These are phyloP conservation scores for Halcyon badia DNA, from an alignment of 2,797 vertebrate genomes.

Conservation along the genomic window DNA sequence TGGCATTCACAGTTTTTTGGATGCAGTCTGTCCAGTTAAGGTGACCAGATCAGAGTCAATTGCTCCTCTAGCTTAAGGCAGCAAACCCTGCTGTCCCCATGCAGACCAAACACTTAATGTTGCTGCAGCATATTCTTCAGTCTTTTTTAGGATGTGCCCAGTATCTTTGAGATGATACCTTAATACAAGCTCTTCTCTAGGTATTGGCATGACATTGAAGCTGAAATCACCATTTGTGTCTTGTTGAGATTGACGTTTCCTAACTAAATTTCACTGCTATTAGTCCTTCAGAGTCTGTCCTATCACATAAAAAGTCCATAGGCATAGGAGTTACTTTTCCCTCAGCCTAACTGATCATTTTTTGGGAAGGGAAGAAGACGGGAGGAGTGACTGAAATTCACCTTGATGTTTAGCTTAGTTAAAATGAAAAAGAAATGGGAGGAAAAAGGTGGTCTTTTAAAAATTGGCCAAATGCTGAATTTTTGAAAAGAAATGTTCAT, in stretches of 20 bases:
- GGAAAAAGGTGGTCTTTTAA: neutral
- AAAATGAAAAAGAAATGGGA: neutral
- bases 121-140: neutral
- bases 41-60: neutral
- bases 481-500: neutral
- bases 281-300: neutral
- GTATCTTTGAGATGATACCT: neutral
- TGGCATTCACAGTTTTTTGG: neutral
- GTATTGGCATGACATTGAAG: neutral
- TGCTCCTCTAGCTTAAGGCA: neutral
- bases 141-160: neutral
- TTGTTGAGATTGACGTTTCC: neutral
- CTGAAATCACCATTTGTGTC: neutral
- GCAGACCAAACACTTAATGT: neutral
- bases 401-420: neutral
- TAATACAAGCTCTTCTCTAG: neutral
- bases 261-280: neutral
- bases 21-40: neutral
- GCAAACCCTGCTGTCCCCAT: neutral
- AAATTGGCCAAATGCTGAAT: neutral
- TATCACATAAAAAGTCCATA: neutral
- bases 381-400: neutral
- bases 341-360: neutral
- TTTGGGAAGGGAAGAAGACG: neutral
- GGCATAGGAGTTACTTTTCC: neutral